Conservation (phyloP, 2,888 invertebrate genomes). For the Gymnoscelis rufifasciata region DNA sequence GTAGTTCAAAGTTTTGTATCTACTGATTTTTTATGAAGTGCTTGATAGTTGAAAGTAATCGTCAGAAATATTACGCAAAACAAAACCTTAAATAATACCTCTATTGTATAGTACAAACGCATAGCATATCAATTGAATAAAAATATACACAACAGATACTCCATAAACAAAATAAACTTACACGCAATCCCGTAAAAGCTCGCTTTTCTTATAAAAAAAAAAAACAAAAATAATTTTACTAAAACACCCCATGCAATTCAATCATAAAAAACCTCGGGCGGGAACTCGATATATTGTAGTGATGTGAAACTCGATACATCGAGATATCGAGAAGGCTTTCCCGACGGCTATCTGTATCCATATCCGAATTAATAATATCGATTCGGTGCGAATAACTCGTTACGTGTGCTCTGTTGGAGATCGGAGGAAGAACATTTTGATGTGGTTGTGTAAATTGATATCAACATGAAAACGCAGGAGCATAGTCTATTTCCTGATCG, state of each 20-base stretch:
- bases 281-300: constrained; percentile 44
- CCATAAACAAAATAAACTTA: constrained; percentile 16
- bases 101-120: no score
- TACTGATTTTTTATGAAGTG: no score
- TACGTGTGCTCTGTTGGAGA: constrained; percentile 45
- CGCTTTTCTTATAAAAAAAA: constrained; percentile 10
- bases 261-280: constrained; percentile 53
- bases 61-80: no score
- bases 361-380: constrained; percentile 75
- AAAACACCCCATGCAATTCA: constrained; percentile 28
- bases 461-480: no score
- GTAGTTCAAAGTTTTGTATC: no score
- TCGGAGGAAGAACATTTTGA: constrained; percentile 22
- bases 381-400: constrained; percentile 56
- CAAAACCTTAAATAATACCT: no score
- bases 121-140: not conserved
- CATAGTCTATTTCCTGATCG: no score
- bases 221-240: constrained; percentile 22
- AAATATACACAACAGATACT: constrained; percentile 1
- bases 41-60: no score
- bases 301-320: constrained; percentile 30
- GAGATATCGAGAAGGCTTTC: constrained; percentile 50
- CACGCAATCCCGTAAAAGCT: constrained; percentile 21
- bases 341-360: constrained; percentile 62
- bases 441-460: constrained; percentile 10